Conservation (phyloP, 2,888 invertebrate genomes). For the Xanthia togata region DNA sequence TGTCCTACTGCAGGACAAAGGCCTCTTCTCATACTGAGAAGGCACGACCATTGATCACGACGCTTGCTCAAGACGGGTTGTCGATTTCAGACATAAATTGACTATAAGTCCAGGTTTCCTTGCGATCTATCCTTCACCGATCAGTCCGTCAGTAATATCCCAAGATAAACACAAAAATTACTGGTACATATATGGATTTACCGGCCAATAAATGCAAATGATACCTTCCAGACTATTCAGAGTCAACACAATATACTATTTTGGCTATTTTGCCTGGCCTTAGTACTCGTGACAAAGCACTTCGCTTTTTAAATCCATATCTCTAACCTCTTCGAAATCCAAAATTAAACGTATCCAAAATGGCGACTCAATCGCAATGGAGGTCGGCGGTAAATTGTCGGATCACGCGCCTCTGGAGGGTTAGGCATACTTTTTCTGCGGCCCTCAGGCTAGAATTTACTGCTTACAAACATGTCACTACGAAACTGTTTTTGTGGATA, state of each 20-base stretch:
- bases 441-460: constrained; percentile 80
- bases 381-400: constrained; percentile 75
- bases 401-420: constrained; percentile 77
- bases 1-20: neutral
- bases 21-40: neutral
- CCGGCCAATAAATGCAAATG: neutral
- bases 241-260: neutral
- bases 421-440: constrained; percentile 80
- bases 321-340: constrained; percentile 33
- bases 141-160: neutral
- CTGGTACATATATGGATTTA: too few species aligned
- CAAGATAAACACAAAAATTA: neutral
- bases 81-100: neutral
- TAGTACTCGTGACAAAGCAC: neutral
- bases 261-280: neutral
- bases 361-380: constrained; percentile 68
- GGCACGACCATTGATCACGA: neutral
- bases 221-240: neutral
- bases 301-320: constrained; percentile 20
- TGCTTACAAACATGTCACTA: constrained; percentile 62
- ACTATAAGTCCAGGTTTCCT: neutral
- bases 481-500: constrained; percentile 61
- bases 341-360: constrained; percentile 63
- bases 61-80: neutral
- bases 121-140: neutral